Conservation (phyloP, 1,140 invertebrate species). For the Anastatus disparis region DNA sequence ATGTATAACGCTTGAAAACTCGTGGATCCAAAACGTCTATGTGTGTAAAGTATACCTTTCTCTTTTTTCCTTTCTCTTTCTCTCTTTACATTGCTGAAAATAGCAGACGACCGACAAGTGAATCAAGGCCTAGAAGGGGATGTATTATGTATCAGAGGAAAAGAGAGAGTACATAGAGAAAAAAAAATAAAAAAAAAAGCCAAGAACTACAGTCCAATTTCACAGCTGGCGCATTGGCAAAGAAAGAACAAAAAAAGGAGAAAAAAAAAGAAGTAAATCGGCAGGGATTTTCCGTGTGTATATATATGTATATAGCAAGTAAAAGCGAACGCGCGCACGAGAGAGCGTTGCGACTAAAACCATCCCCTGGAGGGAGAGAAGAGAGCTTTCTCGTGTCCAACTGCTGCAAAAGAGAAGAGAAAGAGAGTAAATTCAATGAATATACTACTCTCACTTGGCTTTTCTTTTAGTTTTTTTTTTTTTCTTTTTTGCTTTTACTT, state of each 20-base stretch:
- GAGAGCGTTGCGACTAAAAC: constrained; percentile 37
- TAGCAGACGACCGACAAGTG: too few species aligned
- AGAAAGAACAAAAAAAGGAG: constrained; percentile 7
- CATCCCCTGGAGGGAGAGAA: constrained; percentile 49
- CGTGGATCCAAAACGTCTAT: too few species aligned
- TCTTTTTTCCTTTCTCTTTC: too few species aligned
- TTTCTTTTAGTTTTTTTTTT: constrained; percentile 20
- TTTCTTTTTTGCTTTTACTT: constrained; percentile 13
- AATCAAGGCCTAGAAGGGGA: too few species aligned
- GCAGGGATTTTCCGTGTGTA: constrained; percentile 36
- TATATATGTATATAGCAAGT: too few species aligned
- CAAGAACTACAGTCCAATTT: constrained; percentile 19
- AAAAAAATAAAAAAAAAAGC: too few species aligned
- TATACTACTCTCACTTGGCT: constrained; percentile 8
- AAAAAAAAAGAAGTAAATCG: constrained; percentile 27
- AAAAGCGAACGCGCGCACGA: constrained; percentile 28
- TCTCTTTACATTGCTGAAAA: too few species aligned
- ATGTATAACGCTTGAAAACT: constrained; percentile 30
- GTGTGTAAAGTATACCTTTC: too few species aligned
- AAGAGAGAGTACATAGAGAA: too few species aligned
- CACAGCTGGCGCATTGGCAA: constrained; percentile 7
- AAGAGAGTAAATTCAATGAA: constrained; percentile 13
- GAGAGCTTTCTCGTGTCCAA: constrained; percentile 63
- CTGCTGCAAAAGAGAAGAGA: constrained; percentile 42
- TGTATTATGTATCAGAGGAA: too few species aligned